These are phyloP conservation scores for Octodonta nipae DNA, from an alignment of 2,888 invertebrate species.

Conservation along the genomic window DNA sequence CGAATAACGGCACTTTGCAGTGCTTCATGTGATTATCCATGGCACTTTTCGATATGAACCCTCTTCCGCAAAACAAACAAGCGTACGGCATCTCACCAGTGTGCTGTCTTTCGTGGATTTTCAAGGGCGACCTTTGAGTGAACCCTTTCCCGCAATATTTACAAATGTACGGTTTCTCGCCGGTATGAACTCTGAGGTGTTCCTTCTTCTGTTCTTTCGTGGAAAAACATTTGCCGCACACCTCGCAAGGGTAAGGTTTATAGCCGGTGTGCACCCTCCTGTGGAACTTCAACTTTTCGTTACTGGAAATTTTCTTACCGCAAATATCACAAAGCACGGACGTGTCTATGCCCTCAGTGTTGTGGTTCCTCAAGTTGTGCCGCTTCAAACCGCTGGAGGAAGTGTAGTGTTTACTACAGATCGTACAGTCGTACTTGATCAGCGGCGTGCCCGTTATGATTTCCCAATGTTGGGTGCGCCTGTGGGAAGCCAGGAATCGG, in stretches of 20 bases:
- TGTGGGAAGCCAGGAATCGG: slow-evolving; percentile 40
- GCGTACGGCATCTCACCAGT: slow-evolving; percentile 48
- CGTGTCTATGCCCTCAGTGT: slow-evolving; percentile 35
- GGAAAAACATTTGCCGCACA: slow-evolving; percentile 40
- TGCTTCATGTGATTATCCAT: slow-evolving; percentile 30
- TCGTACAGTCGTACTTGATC: slow-evolving; percentile 28
- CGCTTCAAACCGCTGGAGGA: slow-evolving; percentile 24
- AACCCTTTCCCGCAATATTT: slow-evolving; percentile 27
- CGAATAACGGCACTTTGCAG: too few relatives aligned
- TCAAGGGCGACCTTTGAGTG: slow-evolving; percentile 46
- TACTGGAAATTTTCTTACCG: slow-evolving; percentile 30
- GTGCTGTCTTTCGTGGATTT: slow-evolving; percentile 47
- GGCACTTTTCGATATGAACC: slow-evolving; percentile 29
- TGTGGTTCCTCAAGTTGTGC: slow-evolving; percentile 29
- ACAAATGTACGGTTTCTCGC: slow-evolving; percentile 32
- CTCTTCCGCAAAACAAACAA: slow-evolving; percentile 28
- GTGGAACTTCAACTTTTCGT: slow-evolving; percentile 31
- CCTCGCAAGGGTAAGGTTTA: slow-evolving; percentile 35
- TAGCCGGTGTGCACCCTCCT: slow-evolving; percentile 32
- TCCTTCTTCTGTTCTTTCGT: slow-evolving; percentile 32
- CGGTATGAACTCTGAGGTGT: slow-evolving; percentile 25
- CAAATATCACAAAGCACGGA: slow-evolving; percentile 33
- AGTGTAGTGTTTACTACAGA: slow-evolving; percentile 29
- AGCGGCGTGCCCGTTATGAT: slow-evolving; percentile 30
- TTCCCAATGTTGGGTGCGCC: slow-evolving; percentile 38